A percentile compares a stretch with the other conserved stretches of the same genome.
These are phyloP conservation scores for Cantharis lateralis DNA, from an alignment of 2,888 invertebrate species.

Conservation along the genomic window DNA sequence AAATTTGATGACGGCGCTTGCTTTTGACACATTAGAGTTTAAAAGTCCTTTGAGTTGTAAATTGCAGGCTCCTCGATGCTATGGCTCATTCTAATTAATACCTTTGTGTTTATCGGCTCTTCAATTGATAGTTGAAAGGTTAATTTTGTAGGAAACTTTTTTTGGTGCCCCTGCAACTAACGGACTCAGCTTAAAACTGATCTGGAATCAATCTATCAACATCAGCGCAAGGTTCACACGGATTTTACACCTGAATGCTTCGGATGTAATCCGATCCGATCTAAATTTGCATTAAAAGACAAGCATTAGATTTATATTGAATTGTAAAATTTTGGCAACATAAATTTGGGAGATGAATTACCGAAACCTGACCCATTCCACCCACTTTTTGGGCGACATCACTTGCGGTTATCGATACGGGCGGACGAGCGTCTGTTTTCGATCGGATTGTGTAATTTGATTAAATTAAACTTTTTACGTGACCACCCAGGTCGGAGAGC, in stretches of 20 bases:
- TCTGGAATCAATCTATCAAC: constrained; percentile 5
- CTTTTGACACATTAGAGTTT: constrained; percentile 27
- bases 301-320: neutral
- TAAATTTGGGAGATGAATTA: neutral
- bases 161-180: neutral
- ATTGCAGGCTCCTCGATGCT: constrained; percentile 23
- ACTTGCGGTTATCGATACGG: neutral
- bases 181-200: neutral
- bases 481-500: neutral
- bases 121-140: constrained; percentile 2
- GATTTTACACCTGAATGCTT: constrained; percentile 9
- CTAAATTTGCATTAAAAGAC: constrained; percentile 4
- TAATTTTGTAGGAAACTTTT: neutral
- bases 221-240: constrained; percentile 1
- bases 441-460: neutral
- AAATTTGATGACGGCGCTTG: constrained; percentile 6
- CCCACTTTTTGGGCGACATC: neutral
- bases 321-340: neutral
- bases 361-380: neutral
- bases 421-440: neutral
- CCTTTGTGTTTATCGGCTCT: constrained; percentile 10
- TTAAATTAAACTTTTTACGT: neutral
- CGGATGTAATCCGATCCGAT: constrained; percentile 1
- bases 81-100: constrained; percentile 23
- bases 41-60: constrained; percentile 31